These are phyloP conservation scores for Cyprinus carpio DNA, from an alignment of 2,113 vertebrate species.

Conservation along the genomic window DNA sequence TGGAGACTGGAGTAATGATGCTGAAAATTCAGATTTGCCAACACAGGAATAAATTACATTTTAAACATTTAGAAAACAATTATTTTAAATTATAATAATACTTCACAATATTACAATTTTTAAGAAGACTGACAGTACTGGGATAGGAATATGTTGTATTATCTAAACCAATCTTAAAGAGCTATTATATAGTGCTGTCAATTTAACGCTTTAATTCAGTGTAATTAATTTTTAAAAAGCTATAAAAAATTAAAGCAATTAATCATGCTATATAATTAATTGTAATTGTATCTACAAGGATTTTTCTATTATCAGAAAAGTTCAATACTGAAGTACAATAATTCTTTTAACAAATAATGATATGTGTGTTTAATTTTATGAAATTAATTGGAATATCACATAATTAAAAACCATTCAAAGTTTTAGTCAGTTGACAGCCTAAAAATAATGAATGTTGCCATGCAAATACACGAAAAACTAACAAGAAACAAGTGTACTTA, in stretches of 20 bases:
- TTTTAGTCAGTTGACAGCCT: background rate
- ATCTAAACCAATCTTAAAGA: background rate
- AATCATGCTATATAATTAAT: background rate
- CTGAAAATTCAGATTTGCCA: background rate
- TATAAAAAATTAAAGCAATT: background rate
- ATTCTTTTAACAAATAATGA: too few relatives aligned
- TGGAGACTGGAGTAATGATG: background rate
- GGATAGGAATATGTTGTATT: background rate
- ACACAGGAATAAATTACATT: background rate
- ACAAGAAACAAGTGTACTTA: background rate
- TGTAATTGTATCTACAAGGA: background rate
- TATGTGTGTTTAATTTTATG: background rate
- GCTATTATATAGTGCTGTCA: background rate
- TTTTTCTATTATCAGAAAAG: background rate
- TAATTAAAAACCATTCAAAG: background rate
- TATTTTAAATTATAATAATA: background rate
- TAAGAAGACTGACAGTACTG: background rate
- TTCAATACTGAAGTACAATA: background rate
- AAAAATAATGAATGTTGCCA: background rate
- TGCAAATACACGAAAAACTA: background rate
- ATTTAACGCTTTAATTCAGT: background rate
- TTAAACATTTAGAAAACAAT: background rate
- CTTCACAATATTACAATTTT: background rate
- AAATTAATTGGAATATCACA: background rate
- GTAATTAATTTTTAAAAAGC: background rate